These are phyloP conservation scores for Drosophila bocqueti DNA, from an alignment of 1,140 invertebrate species.

Conservation along the genomic window DNA sequence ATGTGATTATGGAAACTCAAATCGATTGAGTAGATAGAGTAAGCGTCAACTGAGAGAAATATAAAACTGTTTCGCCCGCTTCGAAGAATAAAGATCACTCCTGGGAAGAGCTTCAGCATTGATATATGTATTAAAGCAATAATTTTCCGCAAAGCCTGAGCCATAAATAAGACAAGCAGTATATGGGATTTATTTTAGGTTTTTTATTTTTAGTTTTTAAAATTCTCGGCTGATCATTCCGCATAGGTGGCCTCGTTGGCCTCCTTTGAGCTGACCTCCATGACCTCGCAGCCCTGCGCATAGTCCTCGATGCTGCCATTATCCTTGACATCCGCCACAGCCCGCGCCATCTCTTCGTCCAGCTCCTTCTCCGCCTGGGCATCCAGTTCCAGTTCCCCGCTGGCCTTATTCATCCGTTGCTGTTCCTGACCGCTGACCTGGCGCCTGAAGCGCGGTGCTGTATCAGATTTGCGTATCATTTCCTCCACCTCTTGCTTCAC, in stretches of 20 bases:
- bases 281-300: conserved; percentile 68
- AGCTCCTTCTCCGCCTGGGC: conserved; percentile 4
- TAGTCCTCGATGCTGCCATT: conserved; percentile 63
- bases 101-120: too few species aligned
- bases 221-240: conserved; percentile 23
- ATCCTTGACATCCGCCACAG: conserved; percentile 17
- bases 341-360: conserved; percentile 10
- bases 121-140: too few species aligned
- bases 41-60: neutral
- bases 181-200: neutral
- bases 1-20: too few species aligned
- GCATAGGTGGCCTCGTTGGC: conserved; percentile 65
- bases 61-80: neutral
- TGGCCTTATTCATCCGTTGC: neutral
- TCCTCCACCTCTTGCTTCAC: too few species aligned
- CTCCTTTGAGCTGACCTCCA: conserved; percentile 64
- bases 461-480: neutral
- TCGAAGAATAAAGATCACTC: too few species aligned
- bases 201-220: conserved; percentile 36
- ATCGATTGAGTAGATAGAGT: too few species aligned
- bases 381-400: conserved; percentile 11
- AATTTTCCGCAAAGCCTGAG: neutral
- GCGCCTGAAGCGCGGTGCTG: neutral
- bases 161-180: too few species aligned
- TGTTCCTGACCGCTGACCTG: neutral